Conservation (phyloP, 2,888 invertebrate genomes). For the Miltochrista miniata region DNA sequence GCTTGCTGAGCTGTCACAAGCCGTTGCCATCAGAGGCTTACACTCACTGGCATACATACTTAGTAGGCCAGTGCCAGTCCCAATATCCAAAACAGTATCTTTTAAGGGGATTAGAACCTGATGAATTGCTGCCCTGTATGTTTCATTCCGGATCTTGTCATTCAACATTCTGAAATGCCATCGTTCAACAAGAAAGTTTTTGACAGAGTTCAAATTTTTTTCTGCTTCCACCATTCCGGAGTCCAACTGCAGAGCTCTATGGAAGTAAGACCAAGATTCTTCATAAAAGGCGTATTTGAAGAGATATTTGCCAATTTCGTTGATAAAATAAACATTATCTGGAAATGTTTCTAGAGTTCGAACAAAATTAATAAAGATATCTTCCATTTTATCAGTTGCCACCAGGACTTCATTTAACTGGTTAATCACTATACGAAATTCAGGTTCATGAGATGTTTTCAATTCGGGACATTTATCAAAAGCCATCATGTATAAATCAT, state of each 20-base stretch:
- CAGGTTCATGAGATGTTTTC: conserved; percentile 45
- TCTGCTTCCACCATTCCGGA: conserved; percentile 82
- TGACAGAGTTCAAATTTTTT: conserved; percentile 87
- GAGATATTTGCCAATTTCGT: conserved; percentile 68
- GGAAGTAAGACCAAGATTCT: conserved; percentile 83
- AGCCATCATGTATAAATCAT: conserved; percentile 56
- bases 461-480: conserved; percentile 52
- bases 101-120: conserved; percentile 70
- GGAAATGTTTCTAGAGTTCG: conserved; percentile 57
- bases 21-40: conserved; percentile 82
- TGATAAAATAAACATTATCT: conserved; percentile 52
- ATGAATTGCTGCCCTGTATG: conserved; percentile 86
- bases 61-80: conserved; percentile 90
- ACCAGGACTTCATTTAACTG: conserved; percentile 49
- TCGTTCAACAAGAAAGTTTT: conserved; percentile 87
- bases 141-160: conserved; percentile 86
- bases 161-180: conserved; percentile 95
- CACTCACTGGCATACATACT: conserved; percentile 86
- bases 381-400: conserved; percentile 47
- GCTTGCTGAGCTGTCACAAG: conserved; percentile 86
- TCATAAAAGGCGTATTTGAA: conserved; percentile 81
- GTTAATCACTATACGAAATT: conserved; percentile 54
- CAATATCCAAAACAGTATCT: conserved; percentile 88
- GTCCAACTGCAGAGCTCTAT: conserved; percentile 76
- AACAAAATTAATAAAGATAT: conserved; percentile 60